Conservation (phyloP, 1,140 invertebrate genomes). For the Drosophila punjabiensis region DNA sequence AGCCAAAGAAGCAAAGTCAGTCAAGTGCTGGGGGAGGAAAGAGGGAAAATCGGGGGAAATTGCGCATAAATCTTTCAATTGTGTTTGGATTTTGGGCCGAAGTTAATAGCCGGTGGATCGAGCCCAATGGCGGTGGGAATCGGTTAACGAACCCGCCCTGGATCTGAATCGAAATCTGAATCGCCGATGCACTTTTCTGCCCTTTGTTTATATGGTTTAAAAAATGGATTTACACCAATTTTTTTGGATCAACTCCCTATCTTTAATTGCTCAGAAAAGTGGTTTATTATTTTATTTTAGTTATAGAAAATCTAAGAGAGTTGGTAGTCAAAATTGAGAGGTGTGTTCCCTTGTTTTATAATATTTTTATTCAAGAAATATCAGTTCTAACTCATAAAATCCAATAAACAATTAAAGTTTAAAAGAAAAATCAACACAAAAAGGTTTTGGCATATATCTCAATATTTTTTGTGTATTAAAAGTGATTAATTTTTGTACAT, state of each 20-base stretch:
- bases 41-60: constrained; percentile 42
- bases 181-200: background rate
- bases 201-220: constrained; percentile 1
- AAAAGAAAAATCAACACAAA: background rate
- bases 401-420: background rate
- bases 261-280: background rate
- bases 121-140: constrained; percentile 27
- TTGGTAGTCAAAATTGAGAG: too few relatives aligned
- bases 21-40: constrained; percentile 54
- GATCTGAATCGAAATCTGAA: constrained; percentile 4
- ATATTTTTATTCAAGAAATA: too few relatives aligned
- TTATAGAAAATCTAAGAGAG: background rate
- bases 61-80: constrained; percentile 81
- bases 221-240: background rate
- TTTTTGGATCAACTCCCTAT: background rate
- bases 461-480: background rate
- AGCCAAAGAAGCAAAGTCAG: constrained; percentile 63
- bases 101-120: constrained; percentile 70
- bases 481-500: background rate
- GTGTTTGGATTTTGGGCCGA: constrained; percentile 73
- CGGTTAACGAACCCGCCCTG: constrained; percentile 74
- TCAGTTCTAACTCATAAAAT: background rate
- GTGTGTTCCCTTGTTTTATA: background rate
- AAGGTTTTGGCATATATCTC: background rate
- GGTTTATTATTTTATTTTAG: background rate